Evolutionary conservation across 2,888 invertebrate genomes (phyloP).

Genomic region (Lymantria monacha): DNA sequence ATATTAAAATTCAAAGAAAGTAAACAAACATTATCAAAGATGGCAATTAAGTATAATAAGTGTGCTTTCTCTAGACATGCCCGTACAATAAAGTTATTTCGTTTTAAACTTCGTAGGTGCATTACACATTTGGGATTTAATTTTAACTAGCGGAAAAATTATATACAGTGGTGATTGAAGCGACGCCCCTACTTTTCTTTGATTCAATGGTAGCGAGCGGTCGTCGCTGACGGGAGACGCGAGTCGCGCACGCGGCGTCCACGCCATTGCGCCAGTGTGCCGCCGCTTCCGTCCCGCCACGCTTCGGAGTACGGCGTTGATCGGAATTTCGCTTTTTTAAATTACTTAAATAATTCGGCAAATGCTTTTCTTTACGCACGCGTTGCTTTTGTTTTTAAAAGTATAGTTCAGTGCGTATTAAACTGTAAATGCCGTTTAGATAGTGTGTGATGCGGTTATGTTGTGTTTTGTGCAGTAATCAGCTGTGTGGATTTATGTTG

Average conservation of each 20-base stretch:
- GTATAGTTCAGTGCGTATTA: slow-evolving; percentile 46
- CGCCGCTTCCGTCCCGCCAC: slow-evolving; percentile 66
- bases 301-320: slow-evolving; percentile 53
- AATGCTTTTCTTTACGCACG: slow-evolving; percentile 38
- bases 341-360: slow-evolving; percentile 39
- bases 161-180: slow-evolving; percentile 43
- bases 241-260: slow-evolving; percentile 40
- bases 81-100: slow-evolving; percentile 30
- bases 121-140: slow-evolving; percentile 45
- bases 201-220: slow-evolving; percentile 48
- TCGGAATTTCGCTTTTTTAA: slow-evolving; percentile 41
- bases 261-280: slow-evolving; percentile 64
- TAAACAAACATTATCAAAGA: slow-evolving; percentile 22
- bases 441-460: slow-evolving; percentile 35
- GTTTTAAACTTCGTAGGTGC: slow-evolving; percentile 21
- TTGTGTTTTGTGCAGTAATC: slow-evolving; percentile 52
- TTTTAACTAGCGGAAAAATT: slow-evolving; percentile 68
- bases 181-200: slow-evolving; percentile 74
- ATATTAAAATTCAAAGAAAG: slow-evolving; percentile 17
- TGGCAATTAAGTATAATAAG: slow-evolving; percentile 18
- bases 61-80: slow-evolving; percentile 33
- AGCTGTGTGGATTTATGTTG: slow-evolving; percentile 48
- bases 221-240: slow-evolving; percentile 20
- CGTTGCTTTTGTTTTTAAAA: slow-evolving; percentile 62
- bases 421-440: slow-evolving; percentile 12